These are phyloP conservation scores for Onychomys torridus DNA, from an alignment of 2,797 vertebrate genomes.

Conservation along the genomic window DNA sequence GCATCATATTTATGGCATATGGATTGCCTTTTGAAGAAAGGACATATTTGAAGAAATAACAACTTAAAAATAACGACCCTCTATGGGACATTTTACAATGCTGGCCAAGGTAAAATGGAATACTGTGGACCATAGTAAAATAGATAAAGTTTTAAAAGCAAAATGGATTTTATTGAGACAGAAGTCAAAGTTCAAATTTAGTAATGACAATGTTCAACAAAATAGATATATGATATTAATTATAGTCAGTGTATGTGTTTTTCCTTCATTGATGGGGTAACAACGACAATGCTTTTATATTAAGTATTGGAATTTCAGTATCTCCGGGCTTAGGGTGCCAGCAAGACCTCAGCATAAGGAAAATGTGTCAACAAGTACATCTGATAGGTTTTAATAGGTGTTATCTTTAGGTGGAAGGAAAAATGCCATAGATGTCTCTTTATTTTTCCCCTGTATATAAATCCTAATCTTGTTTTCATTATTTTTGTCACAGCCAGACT, in stretches of 20 bases:
- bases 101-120: not conserved
- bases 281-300: not conserved
- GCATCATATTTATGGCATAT: not conserved
- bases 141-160: not conserved
- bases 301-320: not conserved
- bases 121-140: not conserved
- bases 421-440: not conserved
- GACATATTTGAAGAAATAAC: not conserved
- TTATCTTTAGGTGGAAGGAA: not conserved
- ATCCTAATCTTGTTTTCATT: not conserved
- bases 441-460: not conserved
- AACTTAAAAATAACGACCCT: not conserved
- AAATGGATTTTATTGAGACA: not conserved
- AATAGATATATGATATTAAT: not conserved
- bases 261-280: not conserved
- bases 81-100: not conserved
- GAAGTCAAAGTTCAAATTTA: not conserved
- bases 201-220: not conserved
- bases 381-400: not conserved
- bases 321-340: not conserved
- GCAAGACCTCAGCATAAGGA: not conserved
- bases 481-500: constrained; percentile 18
- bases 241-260: not conserved
- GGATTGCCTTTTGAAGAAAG: not conserved
- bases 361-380: not conserved